Evolutionary conservation across 2,797 vertebrate genomes (phyloP), one percentile per base, ranked within the genome.

Genomic region (Erithacus rubecula): DNA sequence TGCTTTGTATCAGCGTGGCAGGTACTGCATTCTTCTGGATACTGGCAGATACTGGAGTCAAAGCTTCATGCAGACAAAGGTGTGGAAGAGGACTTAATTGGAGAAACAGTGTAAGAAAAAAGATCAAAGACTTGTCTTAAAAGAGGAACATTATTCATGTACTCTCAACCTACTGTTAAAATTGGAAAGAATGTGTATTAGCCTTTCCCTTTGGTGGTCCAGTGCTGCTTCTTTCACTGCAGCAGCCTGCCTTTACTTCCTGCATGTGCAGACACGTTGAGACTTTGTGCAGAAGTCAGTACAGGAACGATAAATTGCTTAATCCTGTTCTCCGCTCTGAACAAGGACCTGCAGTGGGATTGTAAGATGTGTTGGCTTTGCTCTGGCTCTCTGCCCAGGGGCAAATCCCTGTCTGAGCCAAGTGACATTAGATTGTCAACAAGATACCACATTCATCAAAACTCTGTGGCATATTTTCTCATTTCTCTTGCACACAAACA

Each of bases 311-410:
- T 30, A 26, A 30, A 7, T 44, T 43, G 24, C 58, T 89, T 83
- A 75, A 52, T 85, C 59, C 65, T 65, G 26, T 46, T 63, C 2
- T 0, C 0, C 0, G 0, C 21, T 69, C 47, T 53, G 41, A 36
- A 23, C 34, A 60, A 32, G 68, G 63, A 79, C 17, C 32, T 71
- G 63, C 46, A n/a, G 20, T 7, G 20, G 60, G 41, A 62, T 3
- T 3, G 2, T 26, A 32, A 37, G 64, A 60, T 85, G 62, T 4
- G 0, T 46, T 81, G 64, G 70, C 68, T 64, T 89, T 70, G 24
- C 5, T 10, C 65, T 80, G 75, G 47, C 55, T 88, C 55, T 62
- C 65, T 90, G 77, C 67, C 67, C 23, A 37, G n/a, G 56, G 72
- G 19, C 71, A 90, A 91, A 83, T 60, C 89, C 69, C 53, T 53